Evolutionary conservation across 2,888 invertebrate genomes (phyloP).

Genomic region (Zeuzera pyrina): DNA sequence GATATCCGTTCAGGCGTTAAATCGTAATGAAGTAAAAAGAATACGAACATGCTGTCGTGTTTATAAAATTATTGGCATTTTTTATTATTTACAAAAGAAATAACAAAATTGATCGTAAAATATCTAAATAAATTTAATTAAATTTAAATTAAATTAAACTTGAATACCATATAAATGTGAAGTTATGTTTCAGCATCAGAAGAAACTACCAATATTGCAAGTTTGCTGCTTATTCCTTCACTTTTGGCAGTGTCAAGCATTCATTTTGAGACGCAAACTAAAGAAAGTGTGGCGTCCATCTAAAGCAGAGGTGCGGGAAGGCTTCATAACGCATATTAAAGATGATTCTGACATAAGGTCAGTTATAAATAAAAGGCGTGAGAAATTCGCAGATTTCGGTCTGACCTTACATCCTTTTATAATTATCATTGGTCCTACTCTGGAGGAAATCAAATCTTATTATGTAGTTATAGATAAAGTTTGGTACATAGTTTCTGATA

Average conservation of each 20-base stretch:
- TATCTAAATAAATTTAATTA: no score
- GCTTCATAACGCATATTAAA: background rate
- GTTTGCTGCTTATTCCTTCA: background rate
- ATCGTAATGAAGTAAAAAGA: no score
- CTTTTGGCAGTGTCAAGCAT: background rate
- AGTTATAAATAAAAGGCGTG: no score
- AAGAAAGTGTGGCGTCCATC: background rate
- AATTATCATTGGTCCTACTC: background rate
- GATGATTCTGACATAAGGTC: background rate
- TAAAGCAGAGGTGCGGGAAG: background rate
- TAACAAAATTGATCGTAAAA: no score
- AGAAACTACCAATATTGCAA: background rate
- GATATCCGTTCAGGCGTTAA: no score
- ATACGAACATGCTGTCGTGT: no score
- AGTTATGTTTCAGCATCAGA: background rate
- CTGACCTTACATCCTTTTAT: background rate
- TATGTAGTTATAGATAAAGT: no score
- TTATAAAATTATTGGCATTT: no score
- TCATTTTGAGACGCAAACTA: no score
- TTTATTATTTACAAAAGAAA: no score
- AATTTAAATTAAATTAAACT: no score
- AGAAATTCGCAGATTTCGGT: background rate
- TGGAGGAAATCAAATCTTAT: background rate
- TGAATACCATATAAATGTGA: no score
- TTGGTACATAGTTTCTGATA: constrained; percentile 6